phyloP scores from a whole-genome alignment of 2,888 invertebrate species.

The Mythimna lalbum region DNA sequence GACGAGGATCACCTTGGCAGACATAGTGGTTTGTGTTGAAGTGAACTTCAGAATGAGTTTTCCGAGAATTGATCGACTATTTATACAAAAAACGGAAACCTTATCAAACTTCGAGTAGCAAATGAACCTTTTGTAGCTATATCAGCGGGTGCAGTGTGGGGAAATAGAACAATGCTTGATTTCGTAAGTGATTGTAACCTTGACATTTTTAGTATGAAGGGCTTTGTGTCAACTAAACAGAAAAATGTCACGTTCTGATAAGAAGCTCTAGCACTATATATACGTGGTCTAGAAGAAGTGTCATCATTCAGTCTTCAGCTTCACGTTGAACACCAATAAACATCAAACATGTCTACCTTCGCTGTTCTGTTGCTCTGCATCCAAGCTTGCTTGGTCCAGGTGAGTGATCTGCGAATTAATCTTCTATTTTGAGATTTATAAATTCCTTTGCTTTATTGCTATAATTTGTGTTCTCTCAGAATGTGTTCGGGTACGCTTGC shows the following conservation, averaged over 20 bases:
- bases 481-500: background rate
- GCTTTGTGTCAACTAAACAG: background rate
- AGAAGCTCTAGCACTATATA: conserved; percentile 27
- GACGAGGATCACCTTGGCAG: conserved; percentile 32
- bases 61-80: conserved; percentile 18
- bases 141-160: background rate
- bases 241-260: conserved; percentile 9
- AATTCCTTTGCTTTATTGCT: background rate
- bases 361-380: conserved; percentile 69
- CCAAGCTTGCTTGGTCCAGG: conserved; percentile 71
- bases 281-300: background rate
- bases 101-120: conserved; percentile 22
- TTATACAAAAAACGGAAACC: conserved; percentile 25
- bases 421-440: no score
- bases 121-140: background rate
- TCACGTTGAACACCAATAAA: conserved; percentile 33
- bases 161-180: background rate
- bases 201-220: background rate
- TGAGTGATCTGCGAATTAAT: conserved; percentile 29
- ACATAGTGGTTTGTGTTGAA: conserved; percentile 29
- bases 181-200: background rate
- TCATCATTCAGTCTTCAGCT: conserved; percentile 39
- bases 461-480: background rate
- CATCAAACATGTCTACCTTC: conserved; percentile 66
- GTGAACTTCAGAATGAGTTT: conserved; percentile 28